phyloP scores from a whole-genome alignment of 2,113 vertebrate genomes.

The Galeopterus variegatus region DNA sequence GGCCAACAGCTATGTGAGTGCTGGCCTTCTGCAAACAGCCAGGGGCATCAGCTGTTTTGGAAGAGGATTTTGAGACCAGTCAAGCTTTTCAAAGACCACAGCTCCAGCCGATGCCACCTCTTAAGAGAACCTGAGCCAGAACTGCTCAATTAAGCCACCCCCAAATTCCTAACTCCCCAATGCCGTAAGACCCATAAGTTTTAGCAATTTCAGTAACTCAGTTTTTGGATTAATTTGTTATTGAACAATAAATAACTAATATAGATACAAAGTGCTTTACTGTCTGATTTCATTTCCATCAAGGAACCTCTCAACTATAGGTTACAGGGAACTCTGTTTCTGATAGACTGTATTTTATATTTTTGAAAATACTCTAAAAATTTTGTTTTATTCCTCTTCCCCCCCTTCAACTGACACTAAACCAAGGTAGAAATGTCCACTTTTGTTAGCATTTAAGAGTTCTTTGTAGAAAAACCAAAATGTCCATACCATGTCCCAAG shows the following conservation, averaged over 20 bases:
- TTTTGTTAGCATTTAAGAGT: not conserved
- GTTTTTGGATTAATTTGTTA: not conserved
- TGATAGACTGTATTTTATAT: not conserved
- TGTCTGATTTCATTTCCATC: conserved; percentile 3
- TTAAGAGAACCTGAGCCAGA: not conserved
- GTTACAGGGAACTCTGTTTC: not conserved
- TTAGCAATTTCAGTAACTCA: not conserved
- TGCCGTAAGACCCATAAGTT: not conserved
- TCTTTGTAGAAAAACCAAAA: not conserved
- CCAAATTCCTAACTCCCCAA: not conserved
- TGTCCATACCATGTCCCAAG: not conserved
- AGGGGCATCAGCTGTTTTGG: not conserved
- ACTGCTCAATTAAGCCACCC: not conserved
- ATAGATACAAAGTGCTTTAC: not conserved
- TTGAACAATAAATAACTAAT: not conserved
- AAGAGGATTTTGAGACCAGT: not conserved
- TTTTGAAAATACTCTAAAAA: conserved; percentile 24
- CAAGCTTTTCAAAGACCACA: not conserved
- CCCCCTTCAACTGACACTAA: not conserved
- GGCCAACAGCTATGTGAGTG: not conserved
- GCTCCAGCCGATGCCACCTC: not conserved
- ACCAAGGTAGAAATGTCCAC: not conserved
- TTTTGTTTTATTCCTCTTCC: not conserved
- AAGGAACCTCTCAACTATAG: not conserved
- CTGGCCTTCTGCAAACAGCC: not conserved